phyloP scores from a whole-genome alignment of 2,113 vertebrate species.

The Todiramphus chloris region DNA sequence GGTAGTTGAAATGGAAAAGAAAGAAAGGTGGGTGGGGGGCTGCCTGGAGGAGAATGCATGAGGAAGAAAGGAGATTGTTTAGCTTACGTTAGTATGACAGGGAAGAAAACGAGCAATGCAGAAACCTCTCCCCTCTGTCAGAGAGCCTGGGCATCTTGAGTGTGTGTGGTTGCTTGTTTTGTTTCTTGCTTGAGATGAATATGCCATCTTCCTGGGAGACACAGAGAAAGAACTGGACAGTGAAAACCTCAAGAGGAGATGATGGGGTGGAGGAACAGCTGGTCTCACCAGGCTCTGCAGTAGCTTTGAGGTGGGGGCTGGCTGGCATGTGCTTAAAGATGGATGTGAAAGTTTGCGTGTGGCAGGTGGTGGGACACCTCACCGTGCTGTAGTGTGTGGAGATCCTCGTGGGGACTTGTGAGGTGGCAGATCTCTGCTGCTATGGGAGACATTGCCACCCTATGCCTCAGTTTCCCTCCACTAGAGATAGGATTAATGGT shows the following conservation, averaged over 20 bases:
- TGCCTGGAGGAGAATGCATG: not conserved
- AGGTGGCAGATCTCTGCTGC: not conserved
- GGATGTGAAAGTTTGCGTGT: not conserved
- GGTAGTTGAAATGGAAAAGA: constrained; percentile 51
- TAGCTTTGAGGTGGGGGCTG: not conserved
- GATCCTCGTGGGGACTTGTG: accelerated
- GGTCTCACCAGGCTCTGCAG: accelerated
- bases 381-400: accelerated
- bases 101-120: constrained; percentile 18
- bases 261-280: not conserved
- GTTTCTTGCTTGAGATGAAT: not conserved
- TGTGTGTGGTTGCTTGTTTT: not conserved
- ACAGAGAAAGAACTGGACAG: not conserved
- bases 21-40: constrained; percentile 3
- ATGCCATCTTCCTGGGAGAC: not conserved
- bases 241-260: not conserved
- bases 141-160: not conserved
- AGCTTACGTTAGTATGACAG: constrained; percentile 9
- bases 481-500: not conserved
- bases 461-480: not conserved
- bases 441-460: not conserved
- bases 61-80: constrained; percentile 27
- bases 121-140: not conserved
- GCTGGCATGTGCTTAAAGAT: accelerated
- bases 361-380: accelerated